These are phyloP conservation scores for Parnassius smintheus DNA, from an alignment of 2,888 invertebrate genomes.

Conservation along the genomic window DNA sequence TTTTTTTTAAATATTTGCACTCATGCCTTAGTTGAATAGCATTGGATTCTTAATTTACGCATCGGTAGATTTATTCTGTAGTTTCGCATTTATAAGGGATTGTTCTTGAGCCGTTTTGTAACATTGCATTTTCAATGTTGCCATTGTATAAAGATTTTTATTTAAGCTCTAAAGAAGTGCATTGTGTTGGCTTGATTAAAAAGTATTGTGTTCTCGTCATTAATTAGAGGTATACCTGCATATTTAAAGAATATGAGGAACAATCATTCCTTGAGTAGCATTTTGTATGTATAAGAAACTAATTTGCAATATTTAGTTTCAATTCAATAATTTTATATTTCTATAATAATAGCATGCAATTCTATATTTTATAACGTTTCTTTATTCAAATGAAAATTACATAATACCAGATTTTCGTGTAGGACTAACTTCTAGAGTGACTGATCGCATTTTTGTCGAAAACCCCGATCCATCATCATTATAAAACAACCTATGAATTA, in stretches of 20 bases:
- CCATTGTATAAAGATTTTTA: slow-evolving; percentile 50
- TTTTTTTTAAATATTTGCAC: slow-evolving; percentile 61
- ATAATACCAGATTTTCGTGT: no score
- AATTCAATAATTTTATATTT: no score
- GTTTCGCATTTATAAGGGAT: slow-evolving; percentile 68
- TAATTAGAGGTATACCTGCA: slow-evolving; percentile 5
- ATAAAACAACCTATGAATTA: no score
- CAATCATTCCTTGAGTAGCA: neutral
- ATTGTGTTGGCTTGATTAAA: slow-evolving; percentile 34
- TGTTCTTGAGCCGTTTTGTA: slow-evolving; percentile 70
- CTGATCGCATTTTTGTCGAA: no score
- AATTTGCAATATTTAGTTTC: no score
- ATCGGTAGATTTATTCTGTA: slow-evolving; percentile 72
- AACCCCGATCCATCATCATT: no score
- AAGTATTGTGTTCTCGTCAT: slow-evolving; percentile 22
- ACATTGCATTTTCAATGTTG: slow-evolving; percentile 55
- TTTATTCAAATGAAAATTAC: no score
- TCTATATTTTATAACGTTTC: no score
- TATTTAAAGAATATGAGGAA: slow-evolving; percentile 11
- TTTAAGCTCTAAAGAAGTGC: slow-evolving; percentile 33
- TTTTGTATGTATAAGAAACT: no score
- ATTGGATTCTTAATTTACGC: slow-evolving; percentile 77
- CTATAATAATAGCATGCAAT: no score
- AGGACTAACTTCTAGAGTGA: no score
- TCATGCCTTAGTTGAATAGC: slow-evolving; percentile 64